Evolutionary conservation across 2,113 vertebrate species (phyloP).

Genomic region (Vulpes vulpes): DNA sequence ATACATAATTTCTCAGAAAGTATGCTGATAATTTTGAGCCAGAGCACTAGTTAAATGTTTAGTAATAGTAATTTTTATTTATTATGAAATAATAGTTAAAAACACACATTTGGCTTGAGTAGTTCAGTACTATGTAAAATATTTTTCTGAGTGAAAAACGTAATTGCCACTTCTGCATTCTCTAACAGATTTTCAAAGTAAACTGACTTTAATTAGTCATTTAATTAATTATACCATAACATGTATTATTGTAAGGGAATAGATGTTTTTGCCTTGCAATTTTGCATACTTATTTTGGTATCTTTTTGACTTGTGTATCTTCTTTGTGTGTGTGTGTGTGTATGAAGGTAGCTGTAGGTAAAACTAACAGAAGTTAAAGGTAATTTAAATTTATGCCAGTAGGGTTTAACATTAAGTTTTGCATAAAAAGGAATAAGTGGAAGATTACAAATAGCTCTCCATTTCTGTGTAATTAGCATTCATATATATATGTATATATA

Average conservation of each 20-base stretch:
- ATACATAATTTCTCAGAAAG: neutral
- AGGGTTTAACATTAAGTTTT: slow-evolving; percentile 37
- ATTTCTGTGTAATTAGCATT: neutral
- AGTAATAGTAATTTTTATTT: slow-evolving; percentile 29
- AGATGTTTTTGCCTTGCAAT: slow-evolving; percentile 13
- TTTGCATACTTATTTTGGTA: slow-evolving; percentile 14
- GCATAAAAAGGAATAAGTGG: neutral
- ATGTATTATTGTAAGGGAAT: slow-evolving; percentile 9
- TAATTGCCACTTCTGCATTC: slow-evolving; percentile 32
- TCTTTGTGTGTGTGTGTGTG: neutral
- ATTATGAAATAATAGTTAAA: slow-evolving; percentile 57
- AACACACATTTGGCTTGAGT: slow-evolving; percentile 44
- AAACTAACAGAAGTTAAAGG: neutral
- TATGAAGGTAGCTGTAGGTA: neutral
- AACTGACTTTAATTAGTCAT: slow-evolving; percentile 66
- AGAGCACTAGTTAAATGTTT: slow-evolving; percentile 46
- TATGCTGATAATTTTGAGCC: slow-evolving; percentile 35
- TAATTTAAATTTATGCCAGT: slow-evolving; percentile 13
- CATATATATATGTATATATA: neutral
- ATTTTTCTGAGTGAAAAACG: slow-evolving; percentile 26
- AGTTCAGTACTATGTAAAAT: slow-evolving; percentile 55
- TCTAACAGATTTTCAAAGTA: slow-evolving; percentile 62
- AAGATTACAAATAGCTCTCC: neutral
- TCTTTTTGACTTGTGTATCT: neutral
- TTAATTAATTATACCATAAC: slow-evolving; percentile 44